Percentiles rank a stretch among this genome's conserved stretches.
Evolutionary conservation across 2,888 invertebrate genomes (phyloP).

Genomic region (Hemicrepidius hirtus): DNA sequence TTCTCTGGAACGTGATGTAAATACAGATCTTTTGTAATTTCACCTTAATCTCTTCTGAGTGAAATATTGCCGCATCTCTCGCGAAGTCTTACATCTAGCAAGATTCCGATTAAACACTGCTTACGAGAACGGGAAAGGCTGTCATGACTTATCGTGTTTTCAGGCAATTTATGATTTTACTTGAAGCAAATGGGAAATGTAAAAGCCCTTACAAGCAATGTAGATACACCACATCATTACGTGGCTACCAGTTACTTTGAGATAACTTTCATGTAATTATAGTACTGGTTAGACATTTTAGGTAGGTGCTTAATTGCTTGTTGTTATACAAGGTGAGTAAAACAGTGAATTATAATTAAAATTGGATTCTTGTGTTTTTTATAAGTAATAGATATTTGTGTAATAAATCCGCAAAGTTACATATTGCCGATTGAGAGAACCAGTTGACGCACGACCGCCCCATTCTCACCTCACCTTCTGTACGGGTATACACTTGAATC

Average conservation of each 20-base stretch:
- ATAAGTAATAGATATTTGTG: no score
- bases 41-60: conserved; percentile 34
- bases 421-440: no score
- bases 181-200: conserved; percentile 6
- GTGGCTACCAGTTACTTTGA: neutral
- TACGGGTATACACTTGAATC: no score
- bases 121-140: conserved; percentile 8
- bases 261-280: neutral
- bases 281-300: no score
- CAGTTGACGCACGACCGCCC: no score
- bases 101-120: conserved; percentile 24
- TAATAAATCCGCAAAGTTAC: no score
- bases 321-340: no score
- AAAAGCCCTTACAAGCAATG: neutral
- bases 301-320: no score
- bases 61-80: conserved; percentile 26
- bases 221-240: neutral
- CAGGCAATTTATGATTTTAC: conserved; percentile 21
- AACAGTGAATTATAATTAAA: no score
- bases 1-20: conserved; percentile 38
- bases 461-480: no score
- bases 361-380: no score
- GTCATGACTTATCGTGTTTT: conserved; percentile 27
- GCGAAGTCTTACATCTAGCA: conserved; percentile 19
- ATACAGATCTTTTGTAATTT: conserved; percentile 44